These are phyloP conservation scores for Syngnathus typhle DNA, from an alignment of 2,113 vertebrate genomes.

Conservation along the genomic window DNA sequence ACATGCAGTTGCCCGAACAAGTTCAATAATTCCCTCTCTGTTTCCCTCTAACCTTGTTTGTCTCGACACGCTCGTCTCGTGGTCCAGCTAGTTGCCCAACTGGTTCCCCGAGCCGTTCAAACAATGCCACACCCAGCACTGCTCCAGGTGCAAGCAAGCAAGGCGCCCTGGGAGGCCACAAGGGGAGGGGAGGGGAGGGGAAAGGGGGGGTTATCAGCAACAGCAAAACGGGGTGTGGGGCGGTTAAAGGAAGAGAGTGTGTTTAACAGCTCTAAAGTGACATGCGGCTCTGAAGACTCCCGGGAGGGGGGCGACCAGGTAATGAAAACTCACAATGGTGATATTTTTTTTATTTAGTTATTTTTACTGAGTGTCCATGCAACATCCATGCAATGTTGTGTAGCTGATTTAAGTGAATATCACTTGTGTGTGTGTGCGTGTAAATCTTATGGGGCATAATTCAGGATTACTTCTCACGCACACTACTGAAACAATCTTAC, in stretches of 20 bases:
- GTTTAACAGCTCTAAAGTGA: slow-evolving; percentile 42
- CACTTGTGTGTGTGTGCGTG: not conserved
- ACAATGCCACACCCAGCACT: slow-evolving; percentile 50
- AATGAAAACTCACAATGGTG: slow-evolving; percentile 15
- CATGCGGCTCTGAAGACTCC: slow-evolving; percentile 40
- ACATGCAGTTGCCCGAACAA: slow-evolving; percentile 1
- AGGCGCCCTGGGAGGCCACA: not conserved
- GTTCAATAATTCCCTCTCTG: not conserved
- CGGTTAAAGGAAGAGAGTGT: slow-evolving; percentile 30
- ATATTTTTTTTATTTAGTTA: not conserved
- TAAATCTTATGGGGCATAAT: not conserved
- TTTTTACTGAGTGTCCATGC: not conserved
- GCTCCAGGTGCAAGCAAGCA: slow-evolving; percentile 53
- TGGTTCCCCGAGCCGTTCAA: slow-evolving; percentile 48
- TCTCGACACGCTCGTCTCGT: not conserved
- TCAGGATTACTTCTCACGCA: not conserved
- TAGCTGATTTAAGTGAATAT: not conserved
- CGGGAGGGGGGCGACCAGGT: slow-evolving; percentile 46
- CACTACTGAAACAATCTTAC: not conserved
- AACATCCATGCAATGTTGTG: not conserved
- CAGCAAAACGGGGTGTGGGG: slow-evolving; percentile 30
- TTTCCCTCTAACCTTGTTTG: not conserved
- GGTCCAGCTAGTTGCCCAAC: slow-evolving; percentile 31
- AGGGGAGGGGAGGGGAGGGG: not conserved
- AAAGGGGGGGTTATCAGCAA: slow-evolving; percentile 38